A percentile compares a stretch with the other conserved stretches of the same genome.
These are phyloP conservation scores for Hybognathus amarus DNA, from an alignment of 2,797 vertebrate species.

Conservation along the genomic window DNA sequence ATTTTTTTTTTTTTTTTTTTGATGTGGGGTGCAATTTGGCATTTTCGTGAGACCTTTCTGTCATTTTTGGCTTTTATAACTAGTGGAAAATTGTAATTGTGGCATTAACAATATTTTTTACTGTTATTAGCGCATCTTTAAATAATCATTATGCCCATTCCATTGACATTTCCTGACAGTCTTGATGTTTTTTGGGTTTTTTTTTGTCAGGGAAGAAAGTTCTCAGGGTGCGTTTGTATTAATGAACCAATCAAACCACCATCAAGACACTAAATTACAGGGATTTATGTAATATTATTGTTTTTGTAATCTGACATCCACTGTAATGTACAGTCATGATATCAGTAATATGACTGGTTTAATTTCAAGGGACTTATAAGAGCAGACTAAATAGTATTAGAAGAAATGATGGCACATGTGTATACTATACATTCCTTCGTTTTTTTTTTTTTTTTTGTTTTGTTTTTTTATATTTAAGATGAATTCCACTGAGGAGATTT, in stretches of 20 bases:
- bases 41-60: not conserved
- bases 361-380: conserved; percentile 16
- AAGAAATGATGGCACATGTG: conserved; percentile 53
- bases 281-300: not conserved
- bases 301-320: conserved; percentile 5
- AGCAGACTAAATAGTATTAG: conserved; percentile 21
- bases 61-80: not conserved
- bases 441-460: conserved; percentile 54
- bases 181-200: not conserved
- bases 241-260: conserved; percentile 19
- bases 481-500: conserved; percentile 10
- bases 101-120: conserved; percentile 4
- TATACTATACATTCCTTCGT: conserved; percentile 60
- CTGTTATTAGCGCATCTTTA: not conserved
- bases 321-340: not conserved
- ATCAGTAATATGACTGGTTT: not conserved
- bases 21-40: not conserved
- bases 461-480: conserved; percentile 73
- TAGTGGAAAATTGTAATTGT: not conserved
- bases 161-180: not conserved
- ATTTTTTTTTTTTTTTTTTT: not conserved
- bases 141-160: not conserved
- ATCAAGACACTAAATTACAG: conserved; percentile 14
- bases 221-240: conserved; percentile 45
- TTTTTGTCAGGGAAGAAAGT: conserved; percentile 12